Evolutionary conservation across 2,888 invertebrate genomes (phyloP).

Genomic region (Pollenia angustigena): DNA sequence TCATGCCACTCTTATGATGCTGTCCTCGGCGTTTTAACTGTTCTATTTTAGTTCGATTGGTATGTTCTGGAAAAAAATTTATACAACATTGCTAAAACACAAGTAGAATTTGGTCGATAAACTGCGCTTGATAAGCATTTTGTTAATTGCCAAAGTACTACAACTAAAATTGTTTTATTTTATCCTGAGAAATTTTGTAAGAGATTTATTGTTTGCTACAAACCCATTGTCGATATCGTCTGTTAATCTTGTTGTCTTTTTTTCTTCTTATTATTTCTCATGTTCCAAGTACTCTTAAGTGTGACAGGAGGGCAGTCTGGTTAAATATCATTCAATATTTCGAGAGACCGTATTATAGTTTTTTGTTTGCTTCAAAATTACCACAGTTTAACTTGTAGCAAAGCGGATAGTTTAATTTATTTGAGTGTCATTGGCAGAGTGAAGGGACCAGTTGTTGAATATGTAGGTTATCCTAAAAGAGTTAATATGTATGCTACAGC

Average conservation of each 20-base stretch:
- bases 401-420: not conserved
- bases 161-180: constrained; percentile 58
- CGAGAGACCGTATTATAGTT: constrained; percentile 21
- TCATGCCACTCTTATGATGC: not conserved
- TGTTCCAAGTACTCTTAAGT: constrained; percentile 27
- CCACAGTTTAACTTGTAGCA: not conserved
- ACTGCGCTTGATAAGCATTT: constrained; percentile 62
- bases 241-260: constrained; percentile 25
- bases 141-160: constrained; percentile 69
- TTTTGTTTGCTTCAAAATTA: not conserved
- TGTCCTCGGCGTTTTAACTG: not conserved
- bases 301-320: constrained; percentile 25
- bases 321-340: constrained; percentile 32
- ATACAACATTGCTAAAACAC: not conserved
- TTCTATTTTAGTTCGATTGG: constrained; percentile 29
- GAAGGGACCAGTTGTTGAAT: not conserved
- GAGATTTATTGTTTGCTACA: constrained; percentile 64
- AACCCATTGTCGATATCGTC: constrained; percentile 52
- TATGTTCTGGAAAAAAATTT: constrained; percentile 31
- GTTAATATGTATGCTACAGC: too few relatives aligned
- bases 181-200: constrained; percentile 38
- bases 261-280: not conserved
- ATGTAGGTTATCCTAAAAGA: too few relatives aligned
- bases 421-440: not conserved
- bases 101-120: constrained; percentile 54